Evolutionary conservation across 2,797 vertebrate genomes (phyloP), one percentile per base, ranked within the genome.

Genomic region (Phaenicophaeus curvirostris): DNA sequence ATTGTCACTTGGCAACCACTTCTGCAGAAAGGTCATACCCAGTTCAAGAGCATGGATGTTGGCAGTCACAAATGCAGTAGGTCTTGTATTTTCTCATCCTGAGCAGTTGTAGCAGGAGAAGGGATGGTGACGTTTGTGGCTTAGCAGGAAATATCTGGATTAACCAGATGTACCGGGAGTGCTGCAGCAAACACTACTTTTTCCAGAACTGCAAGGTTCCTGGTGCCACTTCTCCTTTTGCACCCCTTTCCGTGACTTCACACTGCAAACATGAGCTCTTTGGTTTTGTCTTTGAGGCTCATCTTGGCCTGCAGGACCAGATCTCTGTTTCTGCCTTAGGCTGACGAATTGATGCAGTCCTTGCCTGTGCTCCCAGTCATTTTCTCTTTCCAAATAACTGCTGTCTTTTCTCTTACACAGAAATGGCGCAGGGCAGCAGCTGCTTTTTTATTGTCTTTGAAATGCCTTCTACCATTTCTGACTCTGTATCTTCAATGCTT

Each of bases 81-180:
- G 74, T 90, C 95, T 91, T 5, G 51, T 82, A 59, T 94, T 90
- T 94, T 95, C 92, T 91, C 16, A 72, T 94, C 79, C 76, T 19
- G 91, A 92, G 91, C 82, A 55, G 93, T 25, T 37, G 82, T 91
- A 85, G 96, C 89, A 85, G 89, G 94, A 94, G 91, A 21, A 87
- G 78, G 75, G 87, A 80, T 1, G 14, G 92, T 96, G 95, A 95
- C 91, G 75, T 89, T 93, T 53, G 90, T 92, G 82, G 87, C 95
- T 59, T 95, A 94, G 95, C 90, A 93, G 95, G 95, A 87, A 85
- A 66, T 11, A 76, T 92, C 92, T 96, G 96, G 90, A 90, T 86
- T 8, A 23, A 71, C 71, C 93, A 85, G 91, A 83, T 5, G 74
- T 75, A 44, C 87, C 39, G 71, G 27, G 82, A 75, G 46, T 0